Evolutionary conservation across 2,113 vertebrate species (phyloP).

Genomic region (Pachypanchax playfairii): DNA sequence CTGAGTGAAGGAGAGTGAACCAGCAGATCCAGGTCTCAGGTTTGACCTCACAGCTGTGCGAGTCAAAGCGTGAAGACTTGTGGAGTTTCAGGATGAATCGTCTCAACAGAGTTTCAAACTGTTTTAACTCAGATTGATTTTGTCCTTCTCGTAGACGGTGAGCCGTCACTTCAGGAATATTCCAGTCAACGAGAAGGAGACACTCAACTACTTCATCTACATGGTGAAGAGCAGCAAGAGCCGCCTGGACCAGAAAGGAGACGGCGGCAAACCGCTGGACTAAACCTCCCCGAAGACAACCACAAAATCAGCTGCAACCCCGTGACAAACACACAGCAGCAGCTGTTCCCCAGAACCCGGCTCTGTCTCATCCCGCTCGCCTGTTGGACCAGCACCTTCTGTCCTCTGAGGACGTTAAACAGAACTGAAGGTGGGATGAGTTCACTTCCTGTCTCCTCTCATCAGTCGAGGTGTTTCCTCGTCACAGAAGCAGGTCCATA

Average conservation of each 20-base stretch:
- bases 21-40: too few relatives aligned
- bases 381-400: constrained; percentile 9
- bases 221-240: constrained; percentile 99
- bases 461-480: neutral
- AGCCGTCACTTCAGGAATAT: constrained; percentile 99
- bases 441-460: neutral
- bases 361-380: constrained; percentile 7
- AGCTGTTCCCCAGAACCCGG: constrained; percentile 1
- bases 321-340: neutral
- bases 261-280: constrained; percentile 89
- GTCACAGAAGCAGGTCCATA: neutral
- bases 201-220: constrained; percentile 97
- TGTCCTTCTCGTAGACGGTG: constrained; percentile 83
- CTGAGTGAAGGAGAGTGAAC: too few relatives aligned
- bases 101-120: too few relatives aligned
- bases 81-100: too few relatives aligned
- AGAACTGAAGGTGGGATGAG: constrained; percentile 4
- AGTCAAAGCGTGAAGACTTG: too few relatives aligned
- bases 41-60: too few relatives aligned
- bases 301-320: neutral
- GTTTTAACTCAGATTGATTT: too few relatives aligned
- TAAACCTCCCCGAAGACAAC: constrained; percentile 59
- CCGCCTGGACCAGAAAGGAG: constrained; percentile 94
- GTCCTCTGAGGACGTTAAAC: constrained; percentile 11
- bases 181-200: constrained; percentile 98